Base-by-base conservation (phyloP, 2,888 invertebrate species). In the Eupeodes latifasciatus region DNA sequence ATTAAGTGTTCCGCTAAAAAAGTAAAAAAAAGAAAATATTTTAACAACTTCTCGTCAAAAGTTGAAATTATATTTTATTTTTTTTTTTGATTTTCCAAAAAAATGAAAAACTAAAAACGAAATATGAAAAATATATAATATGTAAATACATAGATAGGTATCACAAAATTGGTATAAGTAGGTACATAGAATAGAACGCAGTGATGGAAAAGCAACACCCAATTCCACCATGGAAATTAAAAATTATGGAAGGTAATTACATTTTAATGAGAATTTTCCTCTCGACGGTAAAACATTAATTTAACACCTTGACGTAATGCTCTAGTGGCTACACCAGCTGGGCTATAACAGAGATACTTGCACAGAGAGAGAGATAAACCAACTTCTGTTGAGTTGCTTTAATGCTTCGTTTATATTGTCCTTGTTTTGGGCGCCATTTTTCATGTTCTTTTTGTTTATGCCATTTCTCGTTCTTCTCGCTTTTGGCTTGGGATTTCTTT, bases 201-300 rank as follows among this genome's bases (percentile, higher is more conserved):
- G 47, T 66, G 66, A 71, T 71, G 74, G 72, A 59, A 72, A 47
- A 59, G 47, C 44, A 47, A 81, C 71, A 78, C 74, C 85, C 85
- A 85, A 78, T 85, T 81, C 81, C 74, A 77, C 62, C 67, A 74
- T 16, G 80, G 81, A 85, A 85, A 85, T 88, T 85, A 83, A 88
- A 89, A 90, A 88, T 85, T 90, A 89, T 90, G 87, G 87, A 80
- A 83, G 88, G 84, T 90, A 90, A 90, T 90, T 90, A 89, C 89
- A 89, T 81, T 90, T 90, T 90, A 89, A 90, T 90, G 89, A 90
- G 89, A 88, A 88, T 89, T 89, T 77, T 81, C 76, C 74, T 78
- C 81, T 85, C 85, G 85, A 85, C 88, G 64, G 85, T 69, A 85
- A 88, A 71, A 74, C 88, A 88, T 88, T 88, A 88, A 88, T 88